Percentiles rank a stretch among this genome's conserved stretches.
Evolutionary conservation across 1,140 invertebrate species (phyloP).

Genomic region (Meloidogyne floridensis): DNA sequence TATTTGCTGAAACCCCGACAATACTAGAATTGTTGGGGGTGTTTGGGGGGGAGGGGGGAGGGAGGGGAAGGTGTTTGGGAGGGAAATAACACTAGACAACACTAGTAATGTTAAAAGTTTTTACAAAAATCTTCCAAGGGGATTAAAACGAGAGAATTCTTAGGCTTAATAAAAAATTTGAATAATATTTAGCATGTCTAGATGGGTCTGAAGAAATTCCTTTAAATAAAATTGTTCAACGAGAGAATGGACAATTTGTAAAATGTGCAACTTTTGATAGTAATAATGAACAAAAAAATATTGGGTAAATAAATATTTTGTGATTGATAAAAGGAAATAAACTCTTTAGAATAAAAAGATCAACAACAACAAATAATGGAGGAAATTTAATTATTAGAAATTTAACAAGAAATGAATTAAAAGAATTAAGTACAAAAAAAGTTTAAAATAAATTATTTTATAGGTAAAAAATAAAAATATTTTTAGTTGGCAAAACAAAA

Average conservation of each 20-base stretch:
- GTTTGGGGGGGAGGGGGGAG: too few relatives aligned
- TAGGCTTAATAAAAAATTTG: background rate
- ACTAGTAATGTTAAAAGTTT: too few relatives aligned
- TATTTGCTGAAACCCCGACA: too few relatives aligned
- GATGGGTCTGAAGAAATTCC: constrained; percentile 36
- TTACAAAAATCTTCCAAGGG: too few relatives aligned
- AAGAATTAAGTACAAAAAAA: constrained; percentile 39
- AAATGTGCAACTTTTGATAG: constrained; percentile 27
- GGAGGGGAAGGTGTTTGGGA: too few relatives aligned
- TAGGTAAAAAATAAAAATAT: constrained; percentile 12
- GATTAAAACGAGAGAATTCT: too few relatives aligned
- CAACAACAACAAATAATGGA: background rate
- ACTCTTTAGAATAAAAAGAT: background rate
- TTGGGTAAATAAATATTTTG: background rate
- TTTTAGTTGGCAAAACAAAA: constrained; percentile 35
- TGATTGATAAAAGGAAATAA: too few relatives aligned
- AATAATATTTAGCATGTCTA: constrained; percentile 33
- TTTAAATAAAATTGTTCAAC: constrained; percentile 41
- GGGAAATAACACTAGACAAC: too few relatives aligned
- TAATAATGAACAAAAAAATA: background rate
- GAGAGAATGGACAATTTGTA: constrained; percentile 32
- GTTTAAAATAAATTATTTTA: constrained; percentile 19
- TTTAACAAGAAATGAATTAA: constrained; percentile 36
- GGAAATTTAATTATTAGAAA: constrained; percentile 30
- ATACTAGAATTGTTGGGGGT: too few relatives aligned